Base-by-base conservation (phyloP, 2,797 vertebrate species). In the Adelosebastes latens region DNA sequence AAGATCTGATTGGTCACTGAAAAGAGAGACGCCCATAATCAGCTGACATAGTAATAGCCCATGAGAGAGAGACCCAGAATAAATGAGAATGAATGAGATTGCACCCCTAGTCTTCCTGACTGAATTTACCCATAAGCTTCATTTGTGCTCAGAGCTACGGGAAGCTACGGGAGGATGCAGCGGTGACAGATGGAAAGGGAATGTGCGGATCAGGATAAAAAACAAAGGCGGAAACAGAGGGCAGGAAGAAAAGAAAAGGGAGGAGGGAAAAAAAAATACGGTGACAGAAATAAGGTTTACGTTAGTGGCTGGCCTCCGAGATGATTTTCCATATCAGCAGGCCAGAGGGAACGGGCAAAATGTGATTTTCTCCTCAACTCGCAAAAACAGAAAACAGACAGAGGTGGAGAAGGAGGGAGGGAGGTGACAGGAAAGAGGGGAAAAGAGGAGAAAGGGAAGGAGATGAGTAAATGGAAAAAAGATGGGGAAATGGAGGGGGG, bases 311-410 rank as follows among this genome's bases (percentile, higher is more conserved):
- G 92, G 92, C 90, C 90, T 87, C 91, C 70, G 82, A 94, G 91
- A 94, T 90, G 89, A 93, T 95, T 95, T 96, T 96, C 95, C 94
- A 94, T 95, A 94, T 94, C 94, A 90, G 92, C 88, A 84, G 92
- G 88, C 94, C 91, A 89, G 89, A 92, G 94, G 92, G 93, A 94
- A 89, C n/a, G 74, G 90, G 88, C 89, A 92, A 52, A 94, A 94
- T 95, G 91, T 93, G 91, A 95, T 95, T 95, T 94, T 94, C 90
- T 93, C 90, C 88, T 87, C 89, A 89, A 92, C 90, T 90, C 77
- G 75, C 93, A 93, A 94, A 91, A 94, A 91, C 77, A 94, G 90
- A 95, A 96, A 96, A 94, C 92, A 90, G 86, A 84, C 80, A 79
- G 73, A 83, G 70, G 73, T 42, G 61, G 59, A 18, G 42, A 46